Base-by-base conservation (phyloP, 2,888 invertebrate genomes). In the Dioctria linearis region DNA sequence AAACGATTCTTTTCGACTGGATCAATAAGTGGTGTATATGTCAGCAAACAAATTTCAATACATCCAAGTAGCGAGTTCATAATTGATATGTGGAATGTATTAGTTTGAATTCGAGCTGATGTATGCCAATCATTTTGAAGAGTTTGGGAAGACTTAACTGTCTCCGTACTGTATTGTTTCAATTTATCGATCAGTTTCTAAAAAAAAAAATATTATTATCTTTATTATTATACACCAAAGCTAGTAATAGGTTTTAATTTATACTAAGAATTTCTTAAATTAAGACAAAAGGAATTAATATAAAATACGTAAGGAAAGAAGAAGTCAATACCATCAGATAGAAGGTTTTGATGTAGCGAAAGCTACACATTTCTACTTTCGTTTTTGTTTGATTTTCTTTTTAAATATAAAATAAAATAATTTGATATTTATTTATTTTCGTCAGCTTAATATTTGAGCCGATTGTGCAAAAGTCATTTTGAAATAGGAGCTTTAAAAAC, bases 1-100 rank as follows among this genome's bases (percentile, higher is more conserved):
- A 96, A 87, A 0, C 92, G 90, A 83, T 93, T 92, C 87, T 96
- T 96, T 80, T 94, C 93, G 0, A 95, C 93, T 0, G 97, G 96
- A 90, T 98, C 98, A 4, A 97, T 93, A 0, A 92, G 88, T 25
- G 93, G 94, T 9, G 94, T 90, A 86, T 92, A 91, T 0, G 92
- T 90, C 85, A 93, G 91, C 4, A 94, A 86, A 83, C 90, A 89
- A 0, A 91, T 86, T 84, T 92, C 91, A 0, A 93, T 83, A 37
- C 91, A 87, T 83, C 93, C 93, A 3, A 87, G 83, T 5, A 89
- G 81, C 3, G 86, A 84, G 43, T 86, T 84, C 0, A 86, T 80
- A 4, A 88, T 46, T 0, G 87, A 85, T 0, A 84, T 80, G 39
- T 85, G 82, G 63, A 84, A 85, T 4, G 80, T 78, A 5, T 82